phyloP scores from a whole-genome alignment of 1,140 invertebrate genomes.

The Trichogramma pretiosum region DNA sequence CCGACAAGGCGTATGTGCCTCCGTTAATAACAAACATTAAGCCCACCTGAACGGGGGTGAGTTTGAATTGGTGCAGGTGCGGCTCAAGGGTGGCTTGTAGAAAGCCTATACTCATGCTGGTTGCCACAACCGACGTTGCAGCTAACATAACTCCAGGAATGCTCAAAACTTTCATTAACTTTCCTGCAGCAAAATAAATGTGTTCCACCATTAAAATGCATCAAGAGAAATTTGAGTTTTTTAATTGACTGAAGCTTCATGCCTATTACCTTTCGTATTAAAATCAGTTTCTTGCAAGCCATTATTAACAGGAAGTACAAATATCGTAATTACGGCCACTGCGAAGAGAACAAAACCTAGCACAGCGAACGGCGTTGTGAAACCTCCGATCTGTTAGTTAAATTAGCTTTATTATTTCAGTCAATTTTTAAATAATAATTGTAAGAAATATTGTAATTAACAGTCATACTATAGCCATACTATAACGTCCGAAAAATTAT shows the following conservation, averaged over 20 bases:
- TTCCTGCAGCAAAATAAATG: slow-evolving; percentile 34
- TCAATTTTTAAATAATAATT: slow-evolving; percentile 5
- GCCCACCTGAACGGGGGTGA: slow-evolving; percentile 68
- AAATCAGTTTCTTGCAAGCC: not conserved
- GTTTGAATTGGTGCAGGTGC: slow-evolving; percentile 63
- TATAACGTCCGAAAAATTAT: too few relatives aligned
- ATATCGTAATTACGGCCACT: slow-evolving; percentile 63
- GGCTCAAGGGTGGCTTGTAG: slow-evolving; percentile 72
- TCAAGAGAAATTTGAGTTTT: slow-evolving; percentile 11
- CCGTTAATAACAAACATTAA: slow-evolving; percentile 82
- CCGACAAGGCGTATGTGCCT: slow-evolving; percentile 70
- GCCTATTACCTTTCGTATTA: slow-evolving; percentile 8
- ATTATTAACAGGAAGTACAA: slow-evolving; percentile 56
- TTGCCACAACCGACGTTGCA: slow-evolving; percentile 59
- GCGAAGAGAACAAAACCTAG: slow-evolving; percentile 67
- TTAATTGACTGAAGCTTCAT: not conserved
- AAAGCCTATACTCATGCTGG: slow-evolving; percentile 73
- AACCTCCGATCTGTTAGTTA: slow-evolving; percentile 60
- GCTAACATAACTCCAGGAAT: slow-evolving; percentile 62
- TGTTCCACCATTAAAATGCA: too few relatives aligned
- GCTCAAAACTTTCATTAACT: slow-evolving; percentile 54
- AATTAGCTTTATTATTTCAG: not conserved
- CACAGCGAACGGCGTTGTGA: slow-evolving; percentile 75
- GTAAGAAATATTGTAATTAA: too few relatives aligned
- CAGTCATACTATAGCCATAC: too few relatives aligned